Base-by-base conservation (phyloP, 2,797 vertebrate species). In the Poecilia velifera region DNA sequence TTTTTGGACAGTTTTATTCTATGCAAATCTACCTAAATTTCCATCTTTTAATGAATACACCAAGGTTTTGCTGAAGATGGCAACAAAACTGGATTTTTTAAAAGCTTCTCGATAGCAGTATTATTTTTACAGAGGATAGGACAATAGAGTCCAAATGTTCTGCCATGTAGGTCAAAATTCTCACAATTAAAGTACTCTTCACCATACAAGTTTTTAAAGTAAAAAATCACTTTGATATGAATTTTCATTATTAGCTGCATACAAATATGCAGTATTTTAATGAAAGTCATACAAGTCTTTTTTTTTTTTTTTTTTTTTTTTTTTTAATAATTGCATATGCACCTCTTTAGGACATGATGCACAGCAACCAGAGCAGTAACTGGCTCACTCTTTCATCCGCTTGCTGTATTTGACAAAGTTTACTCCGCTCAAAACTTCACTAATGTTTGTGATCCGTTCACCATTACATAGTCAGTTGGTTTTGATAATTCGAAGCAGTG, bases 401-500 rank as follows among this genome's bases (percentile, higher is more conserved):
- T 36, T 14, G n/a, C 59, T 34, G 59, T 64, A 31, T 36, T 36
- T 34, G 34, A 28, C 59, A 36, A 62, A 34, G 59, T 64, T 34
- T 36, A 55, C 31, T 59, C 55, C 55, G 5, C 55, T 28, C 25
- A 59, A 28, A 18, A 64, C 13, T 64, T 34, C 13, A 31, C 31
- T 36, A 13, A 14, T 31, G 12, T 59, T 59, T 59, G 55, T 59
- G 55, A 28, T 59, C 51, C 1, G 12, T 13, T 59, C 10, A 59
- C 55, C 14, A n/a, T 59, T 59, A 39, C 22, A 39, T 22, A 9
- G 36, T 66, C 64, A 41, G 36, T 68, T 41, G 20, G 39, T 28
- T 71, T 76, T 49, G 7, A 14, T 76, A 22, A 62, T n/a, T 8
- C 51, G 18, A 34, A 47, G 62, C 83, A 81, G 57, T 85, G 51